Base-by-base conservation (phyloP, 1,140 invertebrate genomes). In the Trichomalopsis sarcophagae region DNA sequence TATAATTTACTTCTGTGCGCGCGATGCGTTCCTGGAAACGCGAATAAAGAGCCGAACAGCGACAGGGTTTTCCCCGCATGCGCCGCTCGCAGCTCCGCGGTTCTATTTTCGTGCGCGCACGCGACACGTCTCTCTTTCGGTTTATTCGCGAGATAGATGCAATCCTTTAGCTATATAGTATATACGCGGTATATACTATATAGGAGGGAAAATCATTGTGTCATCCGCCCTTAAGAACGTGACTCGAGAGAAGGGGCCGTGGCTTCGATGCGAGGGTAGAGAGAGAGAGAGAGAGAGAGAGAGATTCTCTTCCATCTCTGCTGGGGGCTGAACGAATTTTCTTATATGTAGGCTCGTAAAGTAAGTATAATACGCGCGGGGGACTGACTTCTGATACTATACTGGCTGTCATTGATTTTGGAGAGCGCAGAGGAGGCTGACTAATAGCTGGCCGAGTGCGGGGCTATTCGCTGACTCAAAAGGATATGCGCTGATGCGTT, bases 191-290 rank as follows among this genome's bases (percentile, higher is more conserved):
- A 36, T 36, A 44, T n/a, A n/a, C n/a, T n/a, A n/a, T n/a, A n/a
- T n/a, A 5, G 40, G 3, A 75, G 33, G 47, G 21, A 23, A 79
- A 79, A 79, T 79, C 30, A 79, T 44, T 33, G 78, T 50, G 3
- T 81, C 78, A 81, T 68, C 62, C 27, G 27, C 27, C 78, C 78
- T 21, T 36, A 78, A 17, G 47, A 78, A 66, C 47, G 9, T 50
- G 10, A 36, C 73, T 17, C 36, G 33, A 9, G 40, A 44, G 21
- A 36, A 14, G 14, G 78, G 78, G 23, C 1, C 27, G 27, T 27
- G 47, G 47, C 1, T 76, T 23, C 23, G 33, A 71, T 76, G 47
- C 23, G 69, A 17, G 69, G n/a, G n/a, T n/a, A n/a, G n/a, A n/a
- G n/a, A n/a, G n/a, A n/a, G n/a, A n/a, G n/a, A n/a, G n/a, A n/a